Evolutionary conservation across 2,113 vertebrate genomes (phyloP), one percentile per base, ranked within the genome.

Genomic region (Gasterosteus aculeatus): DNA sequence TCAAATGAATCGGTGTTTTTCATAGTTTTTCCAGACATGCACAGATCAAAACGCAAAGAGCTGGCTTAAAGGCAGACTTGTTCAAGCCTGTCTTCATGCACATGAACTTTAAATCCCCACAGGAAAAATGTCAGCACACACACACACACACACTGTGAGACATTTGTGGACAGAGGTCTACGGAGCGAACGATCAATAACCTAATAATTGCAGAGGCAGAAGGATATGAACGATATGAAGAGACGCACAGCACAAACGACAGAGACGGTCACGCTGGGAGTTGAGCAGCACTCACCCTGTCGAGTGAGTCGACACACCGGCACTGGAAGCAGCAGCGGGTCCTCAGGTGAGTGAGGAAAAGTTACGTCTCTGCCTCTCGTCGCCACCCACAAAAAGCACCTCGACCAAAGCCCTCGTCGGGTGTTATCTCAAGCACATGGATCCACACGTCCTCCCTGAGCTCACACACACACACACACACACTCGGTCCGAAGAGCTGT

Each of bases 201-300:
- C n/a, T 3, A 33, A 22, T 3, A 62, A 39, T 33, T 69, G 35
- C 53, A 85, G 54, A 66, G 10, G 64, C 44, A 5, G 41, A 9
- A 60, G 60, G 58, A 46, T 22, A 73, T 49, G 54, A 58, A 60
- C 67, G 62, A 49, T 58, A 47, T 54, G 6, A 9, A 41, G 11
- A 18, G 14, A 35, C 42, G 69, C 22, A 47, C 44, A 42, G 61
- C 57, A 80, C 7, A 77, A 72, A 65, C 61, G 47, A 72, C 38
- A 7, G 12, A 46, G 54, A 57, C 49, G 82, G 66, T 49, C 35
- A 56, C 67, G 53, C 49, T 60, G 35, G 16, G 26, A 82, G 70
- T 38, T 69, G 12, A 67, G 72, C 75, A 57, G 70, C 69, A 89
- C 92, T 93, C 82, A 93, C 93, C 93, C 90, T 94, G 91, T 69